Evolutionary conservation across 2,888 invertebrate genomes (phyloP).

Genomic region (Azorinus chamasolen): DNA sequence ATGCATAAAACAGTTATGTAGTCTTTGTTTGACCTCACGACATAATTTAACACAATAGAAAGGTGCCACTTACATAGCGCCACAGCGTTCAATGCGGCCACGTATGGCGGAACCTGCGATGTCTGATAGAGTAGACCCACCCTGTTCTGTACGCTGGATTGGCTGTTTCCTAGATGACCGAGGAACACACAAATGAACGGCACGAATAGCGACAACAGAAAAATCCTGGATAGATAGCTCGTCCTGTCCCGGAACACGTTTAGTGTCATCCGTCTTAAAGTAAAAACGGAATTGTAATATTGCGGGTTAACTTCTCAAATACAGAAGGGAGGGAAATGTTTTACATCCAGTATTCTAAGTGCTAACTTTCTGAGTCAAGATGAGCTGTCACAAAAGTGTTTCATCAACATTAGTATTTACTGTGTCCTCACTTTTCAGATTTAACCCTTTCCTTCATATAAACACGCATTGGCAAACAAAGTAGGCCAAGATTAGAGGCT

Average conservation of each 20-base stretch:
- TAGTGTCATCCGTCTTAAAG: slow-evolving; percentile 78
- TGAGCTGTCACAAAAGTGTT: too few relatives aligned
- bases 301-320: not conserved
- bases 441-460: too few relatives aligned
- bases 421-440: too few relatives aligned
- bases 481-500: too few relatives aligned
- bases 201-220: slow-evolving; percentile 73
- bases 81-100: slow-evolving; percentile 74
- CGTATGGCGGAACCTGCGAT: slow-evolving; percentile 74
- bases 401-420: too few relatives aligned
- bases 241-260: slow-evolving; percentile 77
- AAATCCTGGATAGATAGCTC: slow-evolving; percentile 71
- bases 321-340: too few relatives aligned
- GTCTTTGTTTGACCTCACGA: too few relatives aligned
- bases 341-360: too few relatives aligned
- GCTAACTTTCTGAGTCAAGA: too few relatives aligned
- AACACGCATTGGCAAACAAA: too few relatives aligned
- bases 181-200: slow-evolving; percentile 79
- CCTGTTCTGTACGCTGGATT: slow-evolving; percentile 80
- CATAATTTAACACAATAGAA: too few relatives aligned
- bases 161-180: slow-evolving; percentile 72
- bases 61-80: slow-evolving; percentile 78
- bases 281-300: not conserved
- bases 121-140: slow-evolving; percentile 79
- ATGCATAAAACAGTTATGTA: too few relatives aligned